Base-by-base conservation (phyloP, 1,140 invertebrate species). In the Hyphantria cunea region DNA sequence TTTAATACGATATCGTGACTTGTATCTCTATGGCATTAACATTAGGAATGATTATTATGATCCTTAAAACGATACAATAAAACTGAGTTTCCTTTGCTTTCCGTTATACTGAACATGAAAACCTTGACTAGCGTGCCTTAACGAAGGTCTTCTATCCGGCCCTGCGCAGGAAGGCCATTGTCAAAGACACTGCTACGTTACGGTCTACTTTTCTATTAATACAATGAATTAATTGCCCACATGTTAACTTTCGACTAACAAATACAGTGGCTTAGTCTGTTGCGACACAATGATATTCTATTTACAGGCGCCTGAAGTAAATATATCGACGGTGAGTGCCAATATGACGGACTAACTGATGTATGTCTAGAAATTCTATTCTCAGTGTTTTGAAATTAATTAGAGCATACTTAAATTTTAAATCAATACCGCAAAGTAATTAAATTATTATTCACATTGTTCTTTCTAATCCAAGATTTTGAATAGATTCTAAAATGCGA, bases 121-220 rank as follows among this genome's bases (percentile, higher is more conserved):
- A 64, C 68, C 68, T 66, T 64, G 61, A 67, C 56, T 58, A 62
- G 13, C n/a, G 39, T 48, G 50, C 65, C 65, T 59, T 47, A 41
- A 62, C 53, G 58, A 67, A 71, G 64, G 69, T 64, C 64, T 65
- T 60, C 37, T 47, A 25, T 41, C 37, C 33, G 63, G 51, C 69
- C 69, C 67, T 71, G 65, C 55, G 25, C 25, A 62, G 61, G 65
- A 67, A 33, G 58, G 62, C 58, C 69, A 67, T 56, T 67, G 61
- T 67, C 69, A 71, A 71, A 67, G 69, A 41, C 55, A 61, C 17
- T 53, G 10, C 14, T 47, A 25, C 17, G 5, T 34, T 47, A 34
- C n/a, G 17, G 5, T 8, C 47, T 56, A 33, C 32, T 48, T 39
- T 48, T 44, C 41, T 44, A 44, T 44, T n/a, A 44, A 12, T 44